Conservation (phyloP, 2,888 invertebrate genomes). For the Spodoptera picta region DNA sequence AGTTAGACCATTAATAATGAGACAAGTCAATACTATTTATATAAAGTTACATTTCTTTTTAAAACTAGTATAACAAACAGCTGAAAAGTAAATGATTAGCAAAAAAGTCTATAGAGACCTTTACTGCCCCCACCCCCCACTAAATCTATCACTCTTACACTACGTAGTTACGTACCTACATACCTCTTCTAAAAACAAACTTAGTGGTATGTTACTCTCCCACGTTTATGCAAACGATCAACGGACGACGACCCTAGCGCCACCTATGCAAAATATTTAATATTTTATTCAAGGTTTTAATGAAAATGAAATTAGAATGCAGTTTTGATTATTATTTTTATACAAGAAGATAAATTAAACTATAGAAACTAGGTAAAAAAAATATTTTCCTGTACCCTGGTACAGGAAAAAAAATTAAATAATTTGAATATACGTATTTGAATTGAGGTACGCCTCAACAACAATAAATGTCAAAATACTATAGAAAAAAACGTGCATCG, state of each 20-base stretch:
- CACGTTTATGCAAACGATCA: slow-evolving; percentile 41
- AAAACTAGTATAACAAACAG: slow-evolving; percentile 21
- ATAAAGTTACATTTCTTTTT: neutral
- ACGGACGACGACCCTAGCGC: slow-evolving; percentile 34
- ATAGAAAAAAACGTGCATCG: too few relatives aligned
- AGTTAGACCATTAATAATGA: too few relatives aligned
- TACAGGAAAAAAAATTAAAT: too few relatives aligned
- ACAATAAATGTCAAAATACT: too few relatives aligned
- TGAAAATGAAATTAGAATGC: too few relatives aligned
- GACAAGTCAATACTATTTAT: neutral
- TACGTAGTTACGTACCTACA: neutral
- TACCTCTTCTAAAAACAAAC: slow-evolving; percentile 37
- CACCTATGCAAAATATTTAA: slow-evolving; percentile 25
- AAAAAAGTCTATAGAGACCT: slow-evolving; percentile 24
- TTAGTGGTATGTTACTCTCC: slow-evolving; percentile 30
- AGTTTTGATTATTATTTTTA: too few relatives aligned
- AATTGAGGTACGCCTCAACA: too few relatives aligned
- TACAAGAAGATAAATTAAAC: too few relatives aligned
- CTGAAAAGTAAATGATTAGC: slow-evolving; percentile 11
- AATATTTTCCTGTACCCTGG: too few relatives aligned
- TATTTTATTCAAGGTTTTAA: slow-evolving; percentile 8
- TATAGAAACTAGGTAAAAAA: too few relatives aligned
- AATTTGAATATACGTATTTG: too few relatives aligned
- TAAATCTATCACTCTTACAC: slow-evolving; percentile 41
- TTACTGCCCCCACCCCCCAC: slow-evolving; percentile 1